phyloP scores from a whole-genome alignment of 1,140 invertebrate species.

The Anastrepha obliqua region DNA sequence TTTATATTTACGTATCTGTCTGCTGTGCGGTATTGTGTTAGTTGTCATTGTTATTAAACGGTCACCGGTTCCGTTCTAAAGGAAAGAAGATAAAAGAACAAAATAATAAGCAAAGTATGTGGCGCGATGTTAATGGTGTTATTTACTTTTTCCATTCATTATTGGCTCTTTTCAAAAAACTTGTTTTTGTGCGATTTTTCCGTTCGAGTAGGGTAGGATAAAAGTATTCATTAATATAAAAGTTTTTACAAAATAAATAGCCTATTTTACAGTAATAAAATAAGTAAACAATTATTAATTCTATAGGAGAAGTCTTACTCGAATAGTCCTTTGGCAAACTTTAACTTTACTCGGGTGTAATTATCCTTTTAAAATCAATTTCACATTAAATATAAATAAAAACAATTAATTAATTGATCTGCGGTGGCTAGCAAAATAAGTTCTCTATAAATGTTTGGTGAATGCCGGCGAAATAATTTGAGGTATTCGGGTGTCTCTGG shows the following conservation, averaged over 20 bases:
- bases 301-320: too few relatives aligned
- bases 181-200: neutral
- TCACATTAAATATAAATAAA: too few relatives aligned
- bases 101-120: conserved; percentile 24
- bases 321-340: too few relatives aligned
- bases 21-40: neutral
- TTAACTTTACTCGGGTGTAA: too few relatives aligned
- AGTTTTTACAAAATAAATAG: too few relatives aligned
- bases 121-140: neutral
- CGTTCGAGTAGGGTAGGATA: neutral
- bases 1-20: neutral
- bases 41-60: conserved; percentile 34
- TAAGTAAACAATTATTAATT: neutral
- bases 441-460: too few relatives aligned
- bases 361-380: too few relatives aligned
- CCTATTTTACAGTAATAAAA: neutral
- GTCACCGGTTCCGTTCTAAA: neutral
- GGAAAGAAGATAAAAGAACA: neutral
- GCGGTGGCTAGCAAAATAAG: too few relatives aligned
- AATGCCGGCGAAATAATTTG: too few relatives aligned
- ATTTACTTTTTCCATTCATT: neutral
- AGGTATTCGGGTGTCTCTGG: too few relatives aligned
- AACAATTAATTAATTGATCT: too few relatives aligned
- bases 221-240: too few relatives aligned
- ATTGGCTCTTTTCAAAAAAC: conserved; percentile 1